Conservation (phyloP, 2,888 invertebrate genomes). For the Leucoma salicis region DNA sequence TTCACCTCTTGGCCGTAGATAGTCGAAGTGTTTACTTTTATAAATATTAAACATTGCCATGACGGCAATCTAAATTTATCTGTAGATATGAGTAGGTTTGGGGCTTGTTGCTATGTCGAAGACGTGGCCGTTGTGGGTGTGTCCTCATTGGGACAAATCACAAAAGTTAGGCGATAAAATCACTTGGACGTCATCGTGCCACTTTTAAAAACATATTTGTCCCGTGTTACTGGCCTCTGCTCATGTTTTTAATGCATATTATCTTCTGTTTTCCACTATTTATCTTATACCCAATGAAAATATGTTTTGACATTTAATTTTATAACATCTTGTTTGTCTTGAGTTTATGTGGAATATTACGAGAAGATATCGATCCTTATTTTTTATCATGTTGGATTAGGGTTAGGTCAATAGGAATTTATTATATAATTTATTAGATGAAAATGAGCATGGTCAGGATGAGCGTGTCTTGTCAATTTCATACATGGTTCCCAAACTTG, state of each 20-base stretch:
- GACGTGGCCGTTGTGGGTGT: constrained; percentile 80
- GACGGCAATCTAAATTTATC: background rate
- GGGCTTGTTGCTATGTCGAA: constrained; percentile 58
- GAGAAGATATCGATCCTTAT: constrained; percentile 6
- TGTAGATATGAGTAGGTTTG: constrained; percentile 16
- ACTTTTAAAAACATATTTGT: constrained; percentile 75
- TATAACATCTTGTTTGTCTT: constrained; percentile 59
- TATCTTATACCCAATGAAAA: constrained; percentile 77
- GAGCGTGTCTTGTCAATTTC: too few species aligned
- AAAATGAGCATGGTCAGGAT: too few species aligned
- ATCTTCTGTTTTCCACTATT: constrained; percentile 65
- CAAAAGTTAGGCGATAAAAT: constrained; percentile 47
- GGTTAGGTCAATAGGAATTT: background rate
- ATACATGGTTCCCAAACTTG: too few species aligned
- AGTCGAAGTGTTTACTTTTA: background rate
- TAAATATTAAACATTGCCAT: background rate
- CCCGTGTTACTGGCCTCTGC: constrained; percentile 55
- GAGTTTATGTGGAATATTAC: constrained; percentile 29
- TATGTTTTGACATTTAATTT: constrained; percentile 64
- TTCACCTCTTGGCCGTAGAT: background rate
- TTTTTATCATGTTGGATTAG: constrained; percentile 1
- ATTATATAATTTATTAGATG: background rate
- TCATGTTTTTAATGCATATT: constrained; percentile 68
- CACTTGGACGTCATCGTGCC: constrained; percentile 52
- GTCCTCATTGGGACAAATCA: constrained; percentile 61